These are phyloP conservation scores for Drosophila burlai DNA, from an alignment of 1,140 invertebrate species.

Conservation along the genomic window DNA sequence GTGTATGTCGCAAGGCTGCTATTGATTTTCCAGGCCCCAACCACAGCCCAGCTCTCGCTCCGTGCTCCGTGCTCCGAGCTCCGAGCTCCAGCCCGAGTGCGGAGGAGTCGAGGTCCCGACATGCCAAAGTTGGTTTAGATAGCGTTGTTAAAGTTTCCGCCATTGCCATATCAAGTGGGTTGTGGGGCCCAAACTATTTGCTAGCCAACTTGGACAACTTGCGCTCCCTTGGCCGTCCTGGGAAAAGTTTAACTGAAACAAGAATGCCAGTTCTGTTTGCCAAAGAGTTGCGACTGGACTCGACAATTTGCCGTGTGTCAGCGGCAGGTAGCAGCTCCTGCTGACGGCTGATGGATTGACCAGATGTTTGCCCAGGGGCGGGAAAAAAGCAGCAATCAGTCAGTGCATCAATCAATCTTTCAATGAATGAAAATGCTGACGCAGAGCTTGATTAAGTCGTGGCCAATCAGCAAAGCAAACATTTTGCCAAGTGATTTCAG, in stretches of 20 bases:
- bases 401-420: constrained; percentile 60
- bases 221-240: not conserved
- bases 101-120: constrained; percentile 37
- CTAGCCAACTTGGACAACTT: constrained; percentile 21
- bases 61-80: not conserved
- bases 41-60: not conserved
- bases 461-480: constrained; percentile 65
- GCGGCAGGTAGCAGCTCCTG: constrained; percentile 20
- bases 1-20: constrained; percentile 36
- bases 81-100: constrained; percentile 5
- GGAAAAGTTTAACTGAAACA: constrained; percentile 60
- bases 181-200: constrained; percentile 49
- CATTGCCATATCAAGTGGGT: constrained; percentile 49
- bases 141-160: constrained; percentile 50
- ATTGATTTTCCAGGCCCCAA: constrained; percentile 64
- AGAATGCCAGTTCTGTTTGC: constrained; percentile 26
- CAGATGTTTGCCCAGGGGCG: constrained; percentile 50
- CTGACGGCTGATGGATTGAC: constrained; percentile 55
- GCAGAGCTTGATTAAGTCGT: constrained; percentile 53
- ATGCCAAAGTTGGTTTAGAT: constrained; percentile 72
- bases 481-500: constrained; percentile 49
- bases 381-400: constrained; percentile 29
- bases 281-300: constrained; percentile 52
- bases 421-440: constrained; percentile 59
- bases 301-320: constrained; percentile 55